Evolutionary conservation across 2,797 vertebrate genomes (phyloP).

Genomic region (Lophura swinhoii): DNA sequence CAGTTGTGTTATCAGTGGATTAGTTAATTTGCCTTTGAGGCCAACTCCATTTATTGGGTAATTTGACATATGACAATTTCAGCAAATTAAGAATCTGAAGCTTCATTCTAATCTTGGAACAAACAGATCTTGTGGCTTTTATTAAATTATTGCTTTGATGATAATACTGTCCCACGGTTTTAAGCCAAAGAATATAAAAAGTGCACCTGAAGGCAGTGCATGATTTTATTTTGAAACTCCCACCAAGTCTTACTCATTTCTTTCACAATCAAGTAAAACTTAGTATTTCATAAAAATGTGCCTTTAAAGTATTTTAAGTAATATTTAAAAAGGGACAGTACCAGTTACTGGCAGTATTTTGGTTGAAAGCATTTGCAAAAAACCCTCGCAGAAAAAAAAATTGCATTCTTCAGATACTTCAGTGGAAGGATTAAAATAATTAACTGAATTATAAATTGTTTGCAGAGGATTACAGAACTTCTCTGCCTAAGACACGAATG

Average conservation of each 20-base stretch:
- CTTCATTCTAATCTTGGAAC: constrained; percentile 5
- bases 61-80: not conserved
- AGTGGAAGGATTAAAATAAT: constrained; percentile 34
- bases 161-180: not conserved
- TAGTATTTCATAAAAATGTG: not conserved
- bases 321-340: not conserved
- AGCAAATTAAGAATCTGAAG: not conserved
- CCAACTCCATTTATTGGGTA: not conserved
- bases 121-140: not conserved
- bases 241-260: not conserved
- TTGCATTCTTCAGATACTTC: constrained; percentile 24
- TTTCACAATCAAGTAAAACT: not conserved
- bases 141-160: constrained; percentile 23
- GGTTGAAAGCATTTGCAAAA: constrained; percentile 12
- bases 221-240: constrained; percentile 37
- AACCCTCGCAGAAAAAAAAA: not conserved
- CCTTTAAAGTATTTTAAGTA: not conserved
- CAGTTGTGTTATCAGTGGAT: not conserved
- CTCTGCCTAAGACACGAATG: not conserved
- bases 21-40: constrained; percentile 11
- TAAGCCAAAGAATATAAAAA: constrained; percentile 4
- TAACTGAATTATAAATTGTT: constrained; percentile 34
- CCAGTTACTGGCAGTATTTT: not conserved
- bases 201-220: not conserved
- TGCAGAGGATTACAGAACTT: constrained; percentile 22